These are phyloP conservation scores for Parapsyche elsis DNA, from an alignment of 1,140 invertebrate species.

Conservation along the genomic window DNA sequence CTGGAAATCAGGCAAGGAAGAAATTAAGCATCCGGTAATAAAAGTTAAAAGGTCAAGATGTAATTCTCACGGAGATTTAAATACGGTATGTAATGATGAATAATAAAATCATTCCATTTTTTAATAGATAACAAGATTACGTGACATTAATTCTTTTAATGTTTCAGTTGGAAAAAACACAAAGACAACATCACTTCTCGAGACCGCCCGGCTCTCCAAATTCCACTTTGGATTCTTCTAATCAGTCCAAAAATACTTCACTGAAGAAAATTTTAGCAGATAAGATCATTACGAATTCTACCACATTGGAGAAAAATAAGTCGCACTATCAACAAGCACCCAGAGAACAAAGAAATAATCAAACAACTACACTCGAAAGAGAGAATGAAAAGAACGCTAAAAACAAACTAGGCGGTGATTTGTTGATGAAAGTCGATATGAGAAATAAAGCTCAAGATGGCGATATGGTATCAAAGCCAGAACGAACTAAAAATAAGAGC, in stretches of 20 bases:
- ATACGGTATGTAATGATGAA: constrained; percentile 60
- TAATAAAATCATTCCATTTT: background rate
- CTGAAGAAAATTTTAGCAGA: constrained; percentile 66
- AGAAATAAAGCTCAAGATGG: constrained; percentile 35
- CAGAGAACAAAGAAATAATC: constrained; percentile 63
- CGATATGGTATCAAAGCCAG: constrained; percentile 59
- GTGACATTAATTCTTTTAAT: constrained; percentile 34
- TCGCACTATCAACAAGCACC: constrained; percentile 66
- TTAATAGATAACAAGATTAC: background rate
- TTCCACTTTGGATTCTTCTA: constrained; percentile 64
- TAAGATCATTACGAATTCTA: constrained; percentile 61
- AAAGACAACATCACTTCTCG: constrained; percentile 62
- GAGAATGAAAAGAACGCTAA: constrained; percentile 68
- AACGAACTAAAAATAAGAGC: constrained; percentile 62
- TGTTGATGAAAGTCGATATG: constrained; percentile 15
- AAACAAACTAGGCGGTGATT: constrained; percentile 59
- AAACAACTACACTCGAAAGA: constrained; percentile 65
- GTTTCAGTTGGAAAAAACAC: constrained; percentile 67
- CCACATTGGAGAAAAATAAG: constrained; percentile 65
- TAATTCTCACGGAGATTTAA: constrained; percentile 67
- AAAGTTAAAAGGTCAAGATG: constrained; percentile 53
- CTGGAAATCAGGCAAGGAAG: constrained; percentile 35
- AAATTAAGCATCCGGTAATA: constrained; percentile 48
- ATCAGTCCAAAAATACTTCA: constrained; percentile 58
- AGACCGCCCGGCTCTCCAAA: constrained; percentile 60